Evolutionary conservation across 2,888 invertebrate species (phyloP).

Genomic region (Lycaena phlaeas): DNA sequence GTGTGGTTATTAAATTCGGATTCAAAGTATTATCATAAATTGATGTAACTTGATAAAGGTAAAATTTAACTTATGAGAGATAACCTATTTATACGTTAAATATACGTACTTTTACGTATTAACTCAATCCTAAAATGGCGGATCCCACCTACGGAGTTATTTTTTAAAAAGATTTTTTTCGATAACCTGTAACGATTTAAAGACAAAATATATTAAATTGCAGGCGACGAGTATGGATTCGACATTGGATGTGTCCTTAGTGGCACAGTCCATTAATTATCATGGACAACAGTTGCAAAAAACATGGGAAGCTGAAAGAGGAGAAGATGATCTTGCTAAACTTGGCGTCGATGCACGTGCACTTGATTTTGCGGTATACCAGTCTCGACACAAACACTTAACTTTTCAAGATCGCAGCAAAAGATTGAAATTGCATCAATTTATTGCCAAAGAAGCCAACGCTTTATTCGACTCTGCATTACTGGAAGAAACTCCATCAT

Average conservation of each 20-base stretch:
- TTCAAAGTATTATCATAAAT: neutral
- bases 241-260: constrained; percentile 62
- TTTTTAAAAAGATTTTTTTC: too few species aligned
- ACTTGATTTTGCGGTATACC: constrained; percentile 83
- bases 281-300: constrained; percentile 91
- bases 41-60: neutral
- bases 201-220: constrained; percentile 6
- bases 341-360: constrained; percentile 67
- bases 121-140: constrained; percentile 1
- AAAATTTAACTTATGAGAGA: neutral
- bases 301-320: constrained; percentile 89
- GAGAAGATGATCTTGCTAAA: constrained; percentile 80
- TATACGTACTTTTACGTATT: neutral
- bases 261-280: constrained; percentile 84
- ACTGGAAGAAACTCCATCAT: constrained; percentile 58
- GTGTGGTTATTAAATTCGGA: neutral
- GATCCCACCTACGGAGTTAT: neutral
- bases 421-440: constrained; percentile 87
- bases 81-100: neutral
- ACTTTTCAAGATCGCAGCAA: constrained; percentile 89
- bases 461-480: constrained; percentile 78
- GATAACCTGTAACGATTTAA: too few species aligned
- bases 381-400: constrained; percentile 84
- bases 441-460: constrained; percentile 88
- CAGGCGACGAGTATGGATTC: constrained; percentile 46